Percentiles rank a stretch among this genome's conserved stretches.
These are phyloP conservation scores for Choristoneura rosaceana DNA, from an alignment of 2,888 invertebrate species.

Conservation along the genomic window DNA sequence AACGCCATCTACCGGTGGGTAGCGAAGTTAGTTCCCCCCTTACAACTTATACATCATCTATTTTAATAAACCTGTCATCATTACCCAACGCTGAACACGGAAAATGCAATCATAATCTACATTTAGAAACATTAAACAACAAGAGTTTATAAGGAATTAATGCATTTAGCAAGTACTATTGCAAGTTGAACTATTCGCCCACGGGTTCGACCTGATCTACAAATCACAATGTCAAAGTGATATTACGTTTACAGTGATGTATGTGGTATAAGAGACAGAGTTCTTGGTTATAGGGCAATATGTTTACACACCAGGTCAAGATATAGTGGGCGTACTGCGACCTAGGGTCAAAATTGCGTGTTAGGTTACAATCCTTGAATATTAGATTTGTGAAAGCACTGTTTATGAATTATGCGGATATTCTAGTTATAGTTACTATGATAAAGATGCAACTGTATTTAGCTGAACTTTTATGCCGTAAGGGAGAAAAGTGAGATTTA, in stretches of 20 bases:
- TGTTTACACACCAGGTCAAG: not conserved
- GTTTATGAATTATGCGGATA: slow-evolving; percentile 1
- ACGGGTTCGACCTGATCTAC: slow-evolving; percentile 35
- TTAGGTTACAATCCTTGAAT: slow-evolving; percentile 14
- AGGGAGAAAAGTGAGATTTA: too few species aligned
- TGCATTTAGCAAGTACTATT: slow-evolving; percentile 23
- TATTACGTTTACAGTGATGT: slow-evolving; percentile 19
- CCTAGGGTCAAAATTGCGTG: slow-evolving; percentile 27
- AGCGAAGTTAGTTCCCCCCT: not conserved
- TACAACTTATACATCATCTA: not conserved
- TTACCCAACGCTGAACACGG: slow-evolving; percentile 5
- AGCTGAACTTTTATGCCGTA: too few species aligned
- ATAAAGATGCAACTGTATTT: too few species aligned
- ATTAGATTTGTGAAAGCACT: slow-evolving; percentile 30
- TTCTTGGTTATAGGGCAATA: not conserved
- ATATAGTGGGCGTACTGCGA: slow-evolving; percentile 1
- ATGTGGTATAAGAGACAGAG: slow-evolving; percentile 18
- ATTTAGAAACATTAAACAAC: slow-evolving; percentile 18
- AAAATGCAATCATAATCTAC: slow-evolving; percentile 16
- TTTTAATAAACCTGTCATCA: slow-evolving; percentile 11
- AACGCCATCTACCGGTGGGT: too few species aligned
- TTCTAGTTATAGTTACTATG: too few species aligned
- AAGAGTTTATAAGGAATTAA: slow-evolving; percentile 27
- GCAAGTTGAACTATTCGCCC: slow-evolving; percentile 28
- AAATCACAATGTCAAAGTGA: slow-evolving; percentile 41